phyloP scores from a whole-genome alignment of 2,888 invertebrate species.

The Crematogaster levior region DNA sequence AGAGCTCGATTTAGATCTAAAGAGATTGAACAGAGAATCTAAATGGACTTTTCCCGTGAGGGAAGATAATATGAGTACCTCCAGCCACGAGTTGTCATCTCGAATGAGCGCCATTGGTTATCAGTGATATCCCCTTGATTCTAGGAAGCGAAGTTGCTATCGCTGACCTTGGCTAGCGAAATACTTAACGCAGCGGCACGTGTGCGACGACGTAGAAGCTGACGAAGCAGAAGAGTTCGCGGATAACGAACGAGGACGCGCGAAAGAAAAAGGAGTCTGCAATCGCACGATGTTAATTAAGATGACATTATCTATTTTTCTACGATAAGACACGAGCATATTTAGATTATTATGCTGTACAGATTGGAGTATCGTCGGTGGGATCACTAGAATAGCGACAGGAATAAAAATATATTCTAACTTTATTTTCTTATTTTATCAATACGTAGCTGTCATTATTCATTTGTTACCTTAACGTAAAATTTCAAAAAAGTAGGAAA shows the following conservation, averaged over 20 bases:
- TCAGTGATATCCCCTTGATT: constrained; percentile 74
- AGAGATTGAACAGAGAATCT: too few species aligned
- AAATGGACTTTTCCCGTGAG: constrained; percentile 25
- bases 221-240: constrained; percentile 40
- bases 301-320: constrained; percentile 8
- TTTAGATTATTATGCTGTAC: background rate
- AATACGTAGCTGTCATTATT: background rate
- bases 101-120: constrained; percentile 62
- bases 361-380: constrained; percentile 5
- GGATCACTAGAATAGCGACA: background rate
- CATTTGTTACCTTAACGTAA: background rate
- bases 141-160: constrained; percentile 78
- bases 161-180: constrained; percentile 76
- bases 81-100: constrained; percentile 53
- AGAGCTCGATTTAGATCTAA: background rate
- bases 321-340: background rate
- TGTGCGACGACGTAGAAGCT: constrained; percentile 64
- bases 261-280: constrained; percentile 16
- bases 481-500: background rate
- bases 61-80: constrained; percentile 45
- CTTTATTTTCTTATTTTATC: constrained; percentile 16
- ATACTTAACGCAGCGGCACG: constrained; percentile 66
- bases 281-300: constrained; percentile 30
- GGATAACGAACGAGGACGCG: constrained; percentile 36
- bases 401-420: background rate